Percentiles rank a stretch among this genome's conserved stretches.
These are phyloP conservation scores for Sebastiscus tertius DNA, from an alignment of 2,797 vertebrate species.

Conservation along the genomic window DNA sequence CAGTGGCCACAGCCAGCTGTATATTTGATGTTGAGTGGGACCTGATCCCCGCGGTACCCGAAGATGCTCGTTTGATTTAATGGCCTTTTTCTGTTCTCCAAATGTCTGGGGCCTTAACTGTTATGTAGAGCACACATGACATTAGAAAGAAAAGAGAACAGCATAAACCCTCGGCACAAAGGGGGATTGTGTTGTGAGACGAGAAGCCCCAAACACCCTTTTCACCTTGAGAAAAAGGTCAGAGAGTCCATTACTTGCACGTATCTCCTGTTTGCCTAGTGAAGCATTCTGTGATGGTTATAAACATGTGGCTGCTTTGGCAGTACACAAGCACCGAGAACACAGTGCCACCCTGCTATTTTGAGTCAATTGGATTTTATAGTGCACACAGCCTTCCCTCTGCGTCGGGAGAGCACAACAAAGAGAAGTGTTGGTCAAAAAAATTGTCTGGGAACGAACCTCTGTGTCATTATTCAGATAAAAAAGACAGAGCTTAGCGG, in stretches of 20 bases:
- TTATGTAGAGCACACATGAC: constrained; percentile 58
- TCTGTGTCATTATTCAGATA: constrained; percentile 63
- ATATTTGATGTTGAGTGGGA: constrained; percentile 80
- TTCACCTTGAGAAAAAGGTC: constrained; percentile 69
- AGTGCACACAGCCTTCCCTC: constrained; percentile 22
- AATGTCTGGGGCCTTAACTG: constrained; percentile 72
- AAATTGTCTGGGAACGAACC: constrained; percentile 40
- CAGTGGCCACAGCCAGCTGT: constrained; percentile 63
- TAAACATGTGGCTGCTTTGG: constrained; percentile 42
- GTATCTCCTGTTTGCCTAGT: constrained; percentile 40
- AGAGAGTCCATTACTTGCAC: constrained; percentile 41
- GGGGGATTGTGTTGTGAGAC: constrained; percentile 3
- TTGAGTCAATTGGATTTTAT: constrained; percentile 56
- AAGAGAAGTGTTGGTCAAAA: constrained; percentile 49
- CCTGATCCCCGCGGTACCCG: constrained; percentile 65
- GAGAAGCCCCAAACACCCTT: constrained; percentile 31
- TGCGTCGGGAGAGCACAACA: constrained; percentile 35
- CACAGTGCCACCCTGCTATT: constrained; percentile 41
- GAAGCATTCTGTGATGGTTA: constrained; percentile 47
- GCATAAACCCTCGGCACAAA: constrained; percentile 31
- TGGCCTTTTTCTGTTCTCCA: constrained; percentile 82
- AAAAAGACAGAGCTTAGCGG: constrained; percentile 46
- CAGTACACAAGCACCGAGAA: constrained; percentile 27
- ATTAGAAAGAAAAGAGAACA: constrained; percentile 25
- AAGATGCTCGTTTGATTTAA: constrained; percentile 80